Evolutionary conservation across 2,113 vertebrate species (phyloP).

Genomic region (Ochotona curzoniae): DNA sequence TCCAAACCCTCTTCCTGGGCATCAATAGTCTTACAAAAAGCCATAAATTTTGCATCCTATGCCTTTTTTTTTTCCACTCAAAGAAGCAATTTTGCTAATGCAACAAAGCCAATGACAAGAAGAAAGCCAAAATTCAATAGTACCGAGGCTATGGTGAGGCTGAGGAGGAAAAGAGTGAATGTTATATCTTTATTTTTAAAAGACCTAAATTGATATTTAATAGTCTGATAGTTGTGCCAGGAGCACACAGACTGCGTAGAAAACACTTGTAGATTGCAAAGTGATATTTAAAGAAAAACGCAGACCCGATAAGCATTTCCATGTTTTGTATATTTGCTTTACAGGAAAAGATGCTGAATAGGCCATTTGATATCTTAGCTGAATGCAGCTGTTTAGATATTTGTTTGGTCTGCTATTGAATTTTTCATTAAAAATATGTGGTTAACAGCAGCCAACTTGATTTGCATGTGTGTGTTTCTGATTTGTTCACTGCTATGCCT

Average conservation of each 20-base stretch:
- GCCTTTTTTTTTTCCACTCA: constrained; percentile 68
- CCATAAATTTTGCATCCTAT: constrained; percentile 57
- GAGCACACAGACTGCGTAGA: constrained; percentile 55
- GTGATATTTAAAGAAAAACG: constrained; percentile 49
- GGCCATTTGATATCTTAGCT: constrained; percentile 77
- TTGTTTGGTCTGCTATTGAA: constrained; percentile 84
- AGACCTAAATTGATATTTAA: constrained; percentile 69
- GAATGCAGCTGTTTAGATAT: constrained; percentile 85
- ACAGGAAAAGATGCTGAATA: constrained; percentile 62
- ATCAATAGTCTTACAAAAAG: constrained; percentile 13
- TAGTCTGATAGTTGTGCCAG: constrained; percentile 57
- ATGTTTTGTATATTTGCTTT: constrained; percentile 61
- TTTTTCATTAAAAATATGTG: constrained; percentile 89
- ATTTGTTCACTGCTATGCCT: constrained; percentile 88
- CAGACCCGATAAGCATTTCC: constrained; percentile 24
- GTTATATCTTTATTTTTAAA: constrained; percentile 2
- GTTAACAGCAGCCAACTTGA: constrained; percentile 86
- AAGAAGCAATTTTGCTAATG: constrained; percentile 81
- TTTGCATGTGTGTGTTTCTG: constrained; percentile 92
- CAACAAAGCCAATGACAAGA: constrained; percentile 76
- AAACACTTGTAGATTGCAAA: constrained; percentile 78
- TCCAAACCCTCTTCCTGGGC: neutral
- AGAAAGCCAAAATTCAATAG: constrained; percentile 76
- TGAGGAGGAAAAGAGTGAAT: constrained; percentile 34
- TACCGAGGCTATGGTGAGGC: neutral